A percentile compares a stretch with the other conserved stretches of the same genome.
Conservation (phyloP, 2,888 invertebrate genomes). For the Macrophya alboannulata region DNA sequence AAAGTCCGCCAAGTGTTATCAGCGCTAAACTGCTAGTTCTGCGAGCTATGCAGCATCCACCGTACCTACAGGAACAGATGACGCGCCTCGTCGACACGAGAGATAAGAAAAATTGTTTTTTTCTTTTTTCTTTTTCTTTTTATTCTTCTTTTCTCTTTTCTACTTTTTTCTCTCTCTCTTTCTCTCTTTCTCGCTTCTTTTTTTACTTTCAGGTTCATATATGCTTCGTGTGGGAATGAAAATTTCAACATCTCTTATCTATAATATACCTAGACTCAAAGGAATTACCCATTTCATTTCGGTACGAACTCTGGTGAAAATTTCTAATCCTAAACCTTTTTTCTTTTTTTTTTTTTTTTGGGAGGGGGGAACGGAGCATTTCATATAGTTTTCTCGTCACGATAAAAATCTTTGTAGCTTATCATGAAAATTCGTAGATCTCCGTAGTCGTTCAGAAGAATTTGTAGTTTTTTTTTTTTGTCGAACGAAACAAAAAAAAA, state of each 20-base stretch:
- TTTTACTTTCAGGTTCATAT: constrained; percentile 32
- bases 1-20: constrained; percentile 79
- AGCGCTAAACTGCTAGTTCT: constrained; percentile 71
- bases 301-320: background rate
- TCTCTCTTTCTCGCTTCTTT: constrained; percentile 55
- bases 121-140: constrained; percentile 54
- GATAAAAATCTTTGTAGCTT: too few relatives aligned
- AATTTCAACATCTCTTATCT: background rate
- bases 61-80: constrained; percentile 70
- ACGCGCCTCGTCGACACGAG: constrained; percentile 62
- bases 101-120: constrained; percentile 52
- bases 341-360: too few relatives aligned
- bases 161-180: constrained; percentile 45
- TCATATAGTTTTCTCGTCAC: too few relatives aligned
- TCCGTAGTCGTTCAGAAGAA: too few relatives aligned
- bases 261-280: background rate
- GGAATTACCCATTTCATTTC: background rate
- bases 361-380: too few relatives aligned
- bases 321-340: too few relatives aligned
- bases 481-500: too few relatives aligned
- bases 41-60: constrained; percentile 57
- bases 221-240: background rate
- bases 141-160: constrained; percentile 36
- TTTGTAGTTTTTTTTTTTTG: too few relatives aligned
- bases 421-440: too few relatives aligned